Percentiles rank a stretch among this genome's conserved stretches.
phyloP scores from a whole-genome alignment of 2,888 invertebrate genomes.

The Tachystola acroxantha region DNA sequence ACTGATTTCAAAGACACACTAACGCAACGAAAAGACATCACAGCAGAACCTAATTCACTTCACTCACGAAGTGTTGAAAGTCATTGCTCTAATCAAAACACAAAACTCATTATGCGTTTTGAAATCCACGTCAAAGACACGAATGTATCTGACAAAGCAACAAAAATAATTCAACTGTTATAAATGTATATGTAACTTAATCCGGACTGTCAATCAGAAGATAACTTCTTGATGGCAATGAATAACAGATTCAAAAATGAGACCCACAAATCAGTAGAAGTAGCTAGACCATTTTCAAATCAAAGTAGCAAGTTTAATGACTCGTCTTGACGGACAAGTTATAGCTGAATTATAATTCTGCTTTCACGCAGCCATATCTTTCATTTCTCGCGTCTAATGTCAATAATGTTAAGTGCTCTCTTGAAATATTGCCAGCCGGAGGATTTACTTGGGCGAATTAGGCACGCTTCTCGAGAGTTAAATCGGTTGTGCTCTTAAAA shows the following conservation, averaged over 20 bases:
- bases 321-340: slow-evolving; percentile 17
- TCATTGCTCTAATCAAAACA: slow-evolving; percentile 17
- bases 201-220: slow-evolving; percentile 24
- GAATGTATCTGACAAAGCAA: slow-evolving; percentile 11
- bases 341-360: slow-evolving; percentile 27
- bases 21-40: neutral
- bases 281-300: no score
- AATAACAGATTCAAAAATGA: slow-evolving; percentile 11
- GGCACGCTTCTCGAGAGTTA: slow-evolving; percentile 28
- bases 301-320: no score
- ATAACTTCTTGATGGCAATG: slow-evolving; percentile 16
- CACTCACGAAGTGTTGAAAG: slow-evolving; percentile 3
- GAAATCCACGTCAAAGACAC: slow-evolving; percentile 13
- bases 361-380: slow-evolving; percentile 26
- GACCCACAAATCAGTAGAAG: no score
- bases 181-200: slow-evolving; percentile 15
- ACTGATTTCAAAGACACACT: no score
- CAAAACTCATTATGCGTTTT: slow-evolving; percentile 21
- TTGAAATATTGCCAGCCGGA: slow-evolving; percentile 55
- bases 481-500: slow-evolving; percentile 33
- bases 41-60: slow-evolving; percentile 13
- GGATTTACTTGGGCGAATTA: slow-evolving; percentile 25
- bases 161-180: slow-evolving; percentile 15
- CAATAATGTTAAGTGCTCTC: slow-evolving; percentile 55
- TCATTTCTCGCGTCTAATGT: slow-evolving; percentile 33